Evolutionary conservation across 2,888 invertebrate species (phyloP), one percentile per base, ranked within the genome.

Genomic region (Toxonevra muliebris): DNA sequence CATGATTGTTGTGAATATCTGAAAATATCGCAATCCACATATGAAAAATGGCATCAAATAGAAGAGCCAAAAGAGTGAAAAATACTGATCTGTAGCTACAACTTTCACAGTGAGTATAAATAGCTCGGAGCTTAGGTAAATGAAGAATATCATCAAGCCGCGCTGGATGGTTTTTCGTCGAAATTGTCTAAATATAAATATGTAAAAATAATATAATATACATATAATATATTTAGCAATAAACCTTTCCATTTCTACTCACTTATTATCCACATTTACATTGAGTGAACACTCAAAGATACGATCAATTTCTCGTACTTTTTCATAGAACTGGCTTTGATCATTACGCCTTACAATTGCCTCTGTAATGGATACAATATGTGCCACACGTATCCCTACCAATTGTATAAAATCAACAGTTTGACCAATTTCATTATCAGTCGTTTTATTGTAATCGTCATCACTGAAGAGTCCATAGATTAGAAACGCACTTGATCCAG

Each of bases 321-420:
- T 77, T 8, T 73, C 60, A 11, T 73, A 71, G 45, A 83, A 76
- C 1, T 67, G 63, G 1, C 70, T 69, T 43, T 80, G 76, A 1
- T 73, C 70, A 0, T 75, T 64, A 0, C 76, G 71, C 48, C 78
- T 76, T 48, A 76, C 45, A 2, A 84, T 65, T 0, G 80, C 71
- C 68, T 85, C 85, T 3, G 76, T 40, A 30, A 85, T 69, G 0
- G 78, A 76, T 0, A 77, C 76, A 19, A 78, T 69, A 52, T 83
- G 82, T 0, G 80, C 78, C 55, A 82, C 61, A 2, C 83, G 80
- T 52, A 84, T 79, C 48, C 82, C 79, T 43, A 80, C 68, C 59
- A 84, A 64, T 69, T 84, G 83, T 58, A 85, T 80, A 45, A 76
- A 79, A 65, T 82, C 82, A 5, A 84, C 79, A 0, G 79, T 81